phyloP scores from a whole-genome alignment of 2,113 vertebrate species.

The Alosa alosa region DNA sequence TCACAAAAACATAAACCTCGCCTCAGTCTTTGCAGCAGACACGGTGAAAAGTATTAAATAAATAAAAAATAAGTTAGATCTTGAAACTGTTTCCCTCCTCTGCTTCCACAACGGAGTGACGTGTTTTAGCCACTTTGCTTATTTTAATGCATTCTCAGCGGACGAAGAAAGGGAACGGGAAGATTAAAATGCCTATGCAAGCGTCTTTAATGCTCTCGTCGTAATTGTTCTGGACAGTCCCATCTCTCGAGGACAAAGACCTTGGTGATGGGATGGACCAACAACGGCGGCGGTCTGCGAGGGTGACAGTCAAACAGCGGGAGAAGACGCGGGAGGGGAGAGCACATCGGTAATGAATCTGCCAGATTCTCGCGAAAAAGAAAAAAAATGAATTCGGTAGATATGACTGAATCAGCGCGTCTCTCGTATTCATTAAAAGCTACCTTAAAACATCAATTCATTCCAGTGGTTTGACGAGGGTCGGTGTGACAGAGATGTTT shows the following conservation, averaged over 20 bases:
- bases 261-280: slow-evolving; percentile 82
- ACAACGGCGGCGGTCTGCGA: slow-evolving; percentile 54
- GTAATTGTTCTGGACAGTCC: slow-evolving; percentile 85
- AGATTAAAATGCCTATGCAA: slow-evolving; percentile 80
- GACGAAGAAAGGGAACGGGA: slow-evolving; percentile 56
- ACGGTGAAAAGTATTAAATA: not conserved
- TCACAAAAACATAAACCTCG: not conserved
- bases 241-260: slow-evolving; percentile 79
- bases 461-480: slow-evolving; percentile 76
- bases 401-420: slow-evolving; percentile 79
- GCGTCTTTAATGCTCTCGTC: slow-evolving; percentile 73
- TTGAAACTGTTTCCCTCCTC: not conserved
- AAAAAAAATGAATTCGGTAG: slow-evolving; percentile 76
- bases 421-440: slow-evolving; percentile 83
- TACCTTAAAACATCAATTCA: slow-evolving; percentile 85
- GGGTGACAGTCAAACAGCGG: slow-evolving; percentile 78
- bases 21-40: too few species aligned
- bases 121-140: slow-evolving; percentile 13
- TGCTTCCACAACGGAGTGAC: not conserved
- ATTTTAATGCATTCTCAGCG: slow-evolving; percentile 49
- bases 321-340: slow-evolving; percentile 45
- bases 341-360: slow-evolving; percentile 85
- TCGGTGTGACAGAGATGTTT: slow-evolving; percentile 82
- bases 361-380: slow-evolving; percentile 71
- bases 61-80: slow-evolving; percentile 10